Conservation (phyloP, 1,140 invertebrate species). For the Bactericera cockerelli region DNA sequence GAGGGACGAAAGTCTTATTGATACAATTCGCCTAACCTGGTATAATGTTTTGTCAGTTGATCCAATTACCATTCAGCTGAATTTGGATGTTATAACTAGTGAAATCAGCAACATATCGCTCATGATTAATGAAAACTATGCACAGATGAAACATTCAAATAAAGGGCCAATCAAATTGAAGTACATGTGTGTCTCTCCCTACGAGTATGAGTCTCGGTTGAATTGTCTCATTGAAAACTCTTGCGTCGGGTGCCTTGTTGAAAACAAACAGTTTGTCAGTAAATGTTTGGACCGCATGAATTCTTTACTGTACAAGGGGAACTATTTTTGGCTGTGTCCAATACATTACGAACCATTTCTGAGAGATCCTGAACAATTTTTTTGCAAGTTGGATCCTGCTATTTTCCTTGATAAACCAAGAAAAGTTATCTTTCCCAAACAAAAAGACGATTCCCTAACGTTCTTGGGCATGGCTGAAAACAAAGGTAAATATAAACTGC, state of each 20-base stretch:
- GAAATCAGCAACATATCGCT: neutral
- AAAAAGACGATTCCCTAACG: neutral
- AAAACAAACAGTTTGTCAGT: neutral
- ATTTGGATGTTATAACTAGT: neutral
- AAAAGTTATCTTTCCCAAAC: neutral
- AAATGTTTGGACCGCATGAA: neutral
- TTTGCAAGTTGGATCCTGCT: neutral
- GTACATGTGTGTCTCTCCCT: neutral
- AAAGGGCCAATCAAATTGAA: neutral
- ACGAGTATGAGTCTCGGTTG: neutral
- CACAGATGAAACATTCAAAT: neutral
- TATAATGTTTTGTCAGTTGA: neutral
- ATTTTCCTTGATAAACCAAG: neutral
- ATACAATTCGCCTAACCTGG: neutral
- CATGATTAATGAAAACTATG: neutral
- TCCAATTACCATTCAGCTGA: neutral
- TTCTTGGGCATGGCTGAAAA: too few species aligned
- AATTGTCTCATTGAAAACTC: neutral
- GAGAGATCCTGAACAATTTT: neutral
- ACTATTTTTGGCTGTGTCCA: neutral
- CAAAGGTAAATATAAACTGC: too few species aligned
- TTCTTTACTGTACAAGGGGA: neutral
- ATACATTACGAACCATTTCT: neutral
- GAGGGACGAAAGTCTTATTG: neutral
- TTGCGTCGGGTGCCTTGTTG: neutral